Evolutionary conservation across 2,797 vertebrate species (phyloP).

Genomic region (Lithobates pipiens): DNA sequence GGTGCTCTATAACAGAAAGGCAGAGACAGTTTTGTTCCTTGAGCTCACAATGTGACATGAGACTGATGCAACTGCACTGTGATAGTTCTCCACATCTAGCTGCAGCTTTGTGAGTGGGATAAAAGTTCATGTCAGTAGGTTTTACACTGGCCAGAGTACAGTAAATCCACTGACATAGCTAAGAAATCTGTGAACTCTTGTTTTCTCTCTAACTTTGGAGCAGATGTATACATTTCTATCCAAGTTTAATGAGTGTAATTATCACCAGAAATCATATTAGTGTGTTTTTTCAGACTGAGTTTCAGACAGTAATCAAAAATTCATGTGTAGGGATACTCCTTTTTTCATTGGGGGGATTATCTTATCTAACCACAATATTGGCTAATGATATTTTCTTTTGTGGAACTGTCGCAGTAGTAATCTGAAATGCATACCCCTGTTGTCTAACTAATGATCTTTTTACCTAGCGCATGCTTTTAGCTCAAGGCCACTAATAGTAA

Average conservation of each 20-base stretch:
- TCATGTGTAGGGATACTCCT: background rate
- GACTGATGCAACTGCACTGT: no score
- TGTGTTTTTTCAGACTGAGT: background rate
- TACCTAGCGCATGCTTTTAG: background rate
- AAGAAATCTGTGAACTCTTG: no score
- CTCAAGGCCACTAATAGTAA: background rate
- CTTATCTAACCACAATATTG: background rate
- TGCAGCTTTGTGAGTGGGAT: no score
- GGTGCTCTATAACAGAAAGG: no score
- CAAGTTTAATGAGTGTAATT: background rate
- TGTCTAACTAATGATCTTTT: slow-evolving; percentile 3
- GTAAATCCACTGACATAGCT: no score
- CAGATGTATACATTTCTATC: no score
- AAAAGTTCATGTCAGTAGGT: no score
- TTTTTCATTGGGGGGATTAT: background rate
- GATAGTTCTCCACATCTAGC: no score
- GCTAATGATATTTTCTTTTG: background rate
- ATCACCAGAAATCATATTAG: background rate
- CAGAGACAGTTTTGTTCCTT: no score
- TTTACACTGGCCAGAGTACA: no score
- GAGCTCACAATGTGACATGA: no score
- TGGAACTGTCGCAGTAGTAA: background rate
- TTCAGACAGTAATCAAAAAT: background rate
- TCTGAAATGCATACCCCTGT: background rate
- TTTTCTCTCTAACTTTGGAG: no score